Evolutionary conservation across 2,113 vertebrate species (phyloP), one percentile per base, ranked within the genome.

Genomic region (Amazona guildingii): DNA sequence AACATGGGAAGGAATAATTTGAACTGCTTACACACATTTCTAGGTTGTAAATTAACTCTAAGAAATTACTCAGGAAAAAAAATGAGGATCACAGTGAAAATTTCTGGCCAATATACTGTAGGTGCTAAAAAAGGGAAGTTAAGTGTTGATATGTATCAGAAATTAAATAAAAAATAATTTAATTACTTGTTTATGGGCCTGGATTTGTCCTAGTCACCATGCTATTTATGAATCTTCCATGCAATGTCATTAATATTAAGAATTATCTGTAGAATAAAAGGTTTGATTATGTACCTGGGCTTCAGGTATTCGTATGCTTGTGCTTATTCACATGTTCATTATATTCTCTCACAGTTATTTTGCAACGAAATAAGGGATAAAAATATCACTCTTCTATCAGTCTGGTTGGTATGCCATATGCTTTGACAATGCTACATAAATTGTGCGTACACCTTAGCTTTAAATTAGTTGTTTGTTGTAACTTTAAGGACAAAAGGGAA

Each of bases 41-140:
- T 94, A 41, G 57, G 49, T 92, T 91, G 83, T 89, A 94, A 96
- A 88, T 92, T 95, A 96, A 93, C 67, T 94, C 48, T 66, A 78
- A 80, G 31, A n/a, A 87, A 78, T 84, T 92, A 68, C 63, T 93
- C 46, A 63, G 43, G 21, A 11, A 68, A 88, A 89, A 93, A 73
- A 69, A 24, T 3, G 17, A 21, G 13, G 6, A 62, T 44, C 28
- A 24, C 29, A 9, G 12, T 41, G 31, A 33, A 88, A 90, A 84
- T 93, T 86, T 91, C 73, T 95, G 57, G 21, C 37, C 74, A 74
- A 37, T 37, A 43, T 41, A 27, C 13, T 41, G 5, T 41, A 68
- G 29, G 13, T 86, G 12, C 2, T 82, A 18, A 83, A 85, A 57
- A 48, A 76, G 49, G 7, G 16, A 69, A 85, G 27, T 25, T 20